A percentile compares a stretch with the other conserved stretches of the same genome.
phyloP scores from a whole-genome alignment of 2,113 vertebrate genomes.

The Miniopterus natalensis region DNA sequence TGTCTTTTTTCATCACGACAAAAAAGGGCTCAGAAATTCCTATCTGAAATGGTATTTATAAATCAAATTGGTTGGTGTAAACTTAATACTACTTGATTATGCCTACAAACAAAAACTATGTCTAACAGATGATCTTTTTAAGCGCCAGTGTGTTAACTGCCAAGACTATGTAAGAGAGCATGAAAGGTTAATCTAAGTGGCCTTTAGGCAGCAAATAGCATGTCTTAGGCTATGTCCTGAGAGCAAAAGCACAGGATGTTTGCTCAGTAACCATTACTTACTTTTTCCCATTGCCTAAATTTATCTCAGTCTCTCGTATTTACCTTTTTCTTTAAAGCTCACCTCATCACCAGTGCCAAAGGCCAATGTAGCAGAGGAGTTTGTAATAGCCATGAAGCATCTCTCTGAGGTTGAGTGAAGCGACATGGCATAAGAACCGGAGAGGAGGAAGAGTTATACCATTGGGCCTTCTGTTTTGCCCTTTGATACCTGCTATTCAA shows the following conservation, averaged over 20 bases:
- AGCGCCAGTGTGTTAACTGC: not conserved
- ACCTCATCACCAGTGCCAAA: not conserved
- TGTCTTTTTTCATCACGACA: conserved; percentile 40
- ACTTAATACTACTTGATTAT: conserved; percentile 44
- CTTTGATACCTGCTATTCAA: not conserved
- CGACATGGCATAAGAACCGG: not conserved
- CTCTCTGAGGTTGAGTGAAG: not conserved
- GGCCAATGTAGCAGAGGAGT: not conserved
- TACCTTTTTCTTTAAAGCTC: not conserved
- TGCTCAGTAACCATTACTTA: not conserved
- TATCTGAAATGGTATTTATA: conserved; percentile 28
- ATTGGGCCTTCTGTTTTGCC: not conserved
- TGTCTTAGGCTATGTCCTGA: not conserved
- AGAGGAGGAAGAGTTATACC: not conserved
- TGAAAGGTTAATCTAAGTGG: not conserved
- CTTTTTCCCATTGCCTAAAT: not conserved
- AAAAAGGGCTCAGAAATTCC: conserved; percentile 29
- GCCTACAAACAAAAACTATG: not conserved
- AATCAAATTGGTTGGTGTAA: conserved; percentile 40
- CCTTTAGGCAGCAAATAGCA: not conserved
- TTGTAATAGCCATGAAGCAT: not conserved
- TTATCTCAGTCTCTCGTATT: not conserved
- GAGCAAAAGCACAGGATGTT: not conserved
- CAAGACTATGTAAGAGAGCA: not conserved
- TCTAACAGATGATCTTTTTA: conserved; percentile 21